Conservation (phyloP, 2,113 vertebrate genomes). For the Megaleporinus macrocephalus region DNA sequence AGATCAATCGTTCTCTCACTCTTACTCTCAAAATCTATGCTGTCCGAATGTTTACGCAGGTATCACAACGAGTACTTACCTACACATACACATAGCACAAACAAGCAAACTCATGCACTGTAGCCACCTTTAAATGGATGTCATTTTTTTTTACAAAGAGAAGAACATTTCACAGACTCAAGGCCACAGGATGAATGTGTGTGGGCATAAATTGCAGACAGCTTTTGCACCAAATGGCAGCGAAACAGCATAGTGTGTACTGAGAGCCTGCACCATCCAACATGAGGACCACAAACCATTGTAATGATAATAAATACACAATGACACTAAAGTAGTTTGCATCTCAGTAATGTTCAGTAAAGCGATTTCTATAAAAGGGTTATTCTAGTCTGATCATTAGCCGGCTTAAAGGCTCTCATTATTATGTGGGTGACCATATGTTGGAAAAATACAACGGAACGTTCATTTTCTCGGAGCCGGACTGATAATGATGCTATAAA, state of each 20-base stretch:
- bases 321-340: not conserved
- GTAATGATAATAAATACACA: constrained; percentile 10
- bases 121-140: constrained; percentile 34
- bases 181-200: constrained; percentile 56
- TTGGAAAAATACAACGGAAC: not conserved
- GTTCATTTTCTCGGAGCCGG: not conserved
- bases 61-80: not conserved
- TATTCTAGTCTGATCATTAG: not conserved
- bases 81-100: constrained; percentile 16
- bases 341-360: not conserved
- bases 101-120: constrained; percentile 5
- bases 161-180: constrained; percentile 54
- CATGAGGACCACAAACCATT: constrained; percentile 2
- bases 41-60: not conserved
- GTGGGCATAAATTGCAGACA: constrained; percentile 55
- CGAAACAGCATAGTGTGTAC: constrained; percentile 29
- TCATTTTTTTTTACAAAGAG: constrained; percentile 42
- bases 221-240: constrained; percentile 48
- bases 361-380: not conserved
- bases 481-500: not conserved
- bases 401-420: not conserved
- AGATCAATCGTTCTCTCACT: not conserved
- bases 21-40: not conserved
- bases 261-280: not conserved
- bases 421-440: constrained; percentile 3